Evolutionary conservation across 2,888 invertebrate genomes (phyloP).

Genomic region (Cheilosia scutellata): DNA sequence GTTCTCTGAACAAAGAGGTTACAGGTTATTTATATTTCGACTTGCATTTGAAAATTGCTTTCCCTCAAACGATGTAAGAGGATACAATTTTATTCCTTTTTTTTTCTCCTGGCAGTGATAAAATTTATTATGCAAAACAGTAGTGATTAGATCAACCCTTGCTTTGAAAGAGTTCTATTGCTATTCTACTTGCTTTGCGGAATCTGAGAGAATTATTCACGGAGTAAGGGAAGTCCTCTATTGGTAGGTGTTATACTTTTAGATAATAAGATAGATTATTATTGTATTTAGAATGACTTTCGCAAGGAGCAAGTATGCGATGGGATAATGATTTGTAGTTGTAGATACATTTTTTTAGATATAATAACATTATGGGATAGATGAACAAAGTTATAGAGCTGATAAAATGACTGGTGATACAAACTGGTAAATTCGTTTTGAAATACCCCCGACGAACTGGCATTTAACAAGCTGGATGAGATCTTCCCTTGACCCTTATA

Average conservation of each 20-base stretch:
- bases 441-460: too few species aligned
- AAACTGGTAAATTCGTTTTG: too few species aligned
- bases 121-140: conserved; percentile 72
- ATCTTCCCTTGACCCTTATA: too few species aligned
- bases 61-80: conserved; percentile 31
- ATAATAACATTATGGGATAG: too few species aligned
- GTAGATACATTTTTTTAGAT: too few species aligned
- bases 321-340: neutral
- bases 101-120: conserved; percentile 35
- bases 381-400: too few species aligned
- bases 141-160: conserved; percentile 55
- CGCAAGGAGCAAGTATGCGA: too few species aligned
- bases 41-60: conserved; percentile 41
- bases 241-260: conserved; percentile 43
- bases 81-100: conserved; percentile 45
- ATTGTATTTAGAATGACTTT: neutral
- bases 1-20: conserved; percentile 47
- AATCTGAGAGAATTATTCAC: conserved; percentile 8
- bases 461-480: too few species aligned
- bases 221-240: conserved; percentile 26
- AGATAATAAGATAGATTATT: conserved; percentile 46
- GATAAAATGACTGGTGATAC: too few species aligned
- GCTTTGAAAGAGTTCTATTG: conserved; percentile 39
- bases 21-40: conserved; percentile 43
- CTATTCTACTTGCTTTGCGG: neutral